Evolutionary conservation across 1,140 invertebrate species (phyloP), one percentile per base, ranked within the genome.

Genomic region (Thaumatotibia leucotreta): DNA sequence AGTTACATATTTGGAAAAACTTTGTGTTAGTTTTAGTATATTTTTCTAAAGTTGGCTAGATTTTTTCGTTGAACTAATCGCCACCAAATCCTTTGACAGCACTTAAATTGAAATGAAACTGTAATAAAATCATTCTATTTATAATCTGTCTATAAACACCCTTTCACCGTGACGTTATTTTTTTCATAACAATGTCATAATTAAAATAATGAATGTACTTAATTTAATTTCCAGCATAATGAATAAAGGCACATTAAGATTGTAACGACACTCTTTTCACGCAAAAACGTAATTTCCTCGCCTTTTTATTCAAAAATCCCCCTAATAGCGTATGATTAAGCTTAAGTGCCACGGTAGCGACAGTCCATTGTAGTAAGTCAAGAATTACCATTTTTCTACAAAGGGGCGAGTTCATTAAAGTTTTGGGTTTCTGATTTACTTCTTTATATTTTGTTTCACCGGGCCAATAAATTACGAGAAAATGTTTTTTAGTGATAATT

Each of bases 241-340:
- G 66, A 67, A 68, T 50, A 64, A 68, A 65, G 66, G 39, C 52
- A 33, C 49, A 71, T 70, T 65, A 52, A 65, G 65, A 58, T 32
- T 58, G 32, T 68, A 68, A 70, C 58, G 33, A 52, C 63, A 67
- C 67, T 64, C 54, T 72, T 69, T 74, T 71, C 68, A 74, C 64
- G 58, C 64, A 65, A 74, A 73, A 66, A 71, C 62, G 61, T 75
- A 69, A 70, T 75, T 66, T 70, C 45, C 61, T 65, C 64, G 65
- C 63, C 52, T 66, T 73, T 74, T 76, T 76, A 74, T 75, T 72
- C 62, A 63, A 66, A 73, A 74, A 70, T 65, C 66, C 62, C 65
- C 75, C 69, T 78, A 76, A 76, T 80, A 77, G 72, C 73, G 63
- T 68, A 73, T 72, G 70, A 80, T 78, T 74, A 76, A 61, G 69